These are phyloP conservation scores for Eurystomus gularis DNA, from an alignment of 2,113 vertebrate genomes.

Conservation along the genomic window DNA sequence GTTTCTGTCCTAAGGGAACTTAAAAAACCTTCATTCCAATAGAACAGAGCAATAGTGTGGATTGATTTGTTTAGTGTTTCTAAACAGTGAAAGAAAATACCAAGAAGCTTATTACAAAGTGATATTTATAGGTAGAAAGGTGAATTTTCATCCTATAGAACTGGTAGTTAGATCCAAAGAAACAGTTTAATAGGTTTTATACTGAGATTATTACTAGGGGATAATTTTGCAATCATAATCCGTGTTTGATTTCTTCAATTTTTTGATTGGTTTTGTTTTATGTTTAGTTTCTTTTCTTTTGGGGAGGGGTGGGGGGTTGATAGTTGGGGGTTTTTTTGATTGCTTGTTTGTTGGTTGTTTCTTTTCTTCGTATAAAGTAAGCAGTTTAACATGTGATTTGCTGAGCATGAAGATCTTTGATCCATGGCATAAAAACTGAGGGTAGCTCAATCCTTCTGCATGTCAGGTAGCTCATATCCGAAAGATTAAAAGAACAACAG, in stretches of 20 bases:
- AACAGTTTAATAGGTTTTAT: neutral
- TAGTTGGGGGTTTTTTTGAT: accelerated
- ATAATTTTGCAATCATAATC: neutral
- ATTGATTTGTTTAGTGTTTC: neutral
- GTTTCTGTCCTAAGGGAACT: neutral
- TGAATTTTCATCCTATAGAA: neutral
- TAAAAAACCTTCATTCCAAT: neutral
- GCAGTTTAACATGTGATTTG: neutral
- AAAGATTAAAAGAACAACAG: neutral
- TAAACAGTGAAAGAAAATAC: neutral
- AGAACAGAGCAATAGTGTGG: neutral
- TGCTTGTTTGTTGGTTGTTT: neutral
- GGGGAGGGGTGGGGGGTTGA: accelerated
- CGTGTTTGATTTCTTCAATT: neutral
- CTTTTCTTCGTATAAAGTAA: neutral
- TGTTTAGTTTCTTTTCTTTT: neutral
- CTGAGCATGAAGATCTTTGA: neutral
- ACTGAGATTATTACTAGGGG: neutral
- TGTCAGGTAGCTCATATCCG: neutral
- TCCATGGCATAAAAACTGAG: neutral
- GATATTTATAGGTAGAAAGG: neutral
- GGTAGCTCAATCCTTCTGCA: neutral
- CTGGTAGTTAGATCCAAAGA: neutral
- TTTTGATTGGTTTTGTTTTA: neutral
- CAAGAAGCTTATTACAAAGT: neutral